Evolutionary conservation across 2,797 vertebrate genomes (phyloP), one percentile per base, ranked within the genome.

Genomic region (Coranthus polyacanthus): DNA sequence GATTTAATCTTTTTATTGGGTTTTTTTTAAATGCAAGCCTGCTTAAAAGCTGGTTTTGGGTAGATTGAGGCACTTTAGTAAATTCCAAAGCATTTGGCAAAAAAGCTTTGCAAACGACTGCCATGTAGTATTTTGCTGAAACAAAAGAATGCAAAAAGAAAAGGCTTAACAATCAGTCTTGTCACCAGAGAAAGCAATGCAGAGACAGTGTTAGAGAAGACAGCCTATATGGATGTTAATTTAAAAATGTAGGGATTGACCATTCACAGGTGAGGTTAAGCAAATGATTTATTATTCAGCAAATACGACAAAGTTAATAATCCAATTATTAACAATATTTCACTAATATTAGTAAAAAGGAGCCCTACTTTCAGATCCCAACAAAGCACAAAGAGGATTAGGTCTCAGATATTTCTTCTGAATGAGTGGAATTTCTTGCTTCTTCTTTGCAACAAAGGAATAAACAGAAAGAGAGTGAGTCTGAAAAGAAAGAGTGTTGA

Each of bases 81-180:
- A 45, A 52, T 47, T 41, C 41, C 54, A 60, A 49, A 57, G 37
- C 36, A 18, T 52, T 72, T 69, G 54, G 50, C 64, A 41, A 16
- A 41, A 16, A 6, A 57, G 51, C 18, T 57, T 45, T 24, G 18
- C 9, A 18, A 72, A 16, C 21, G 55, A 54, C 38, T 63, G 57
- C 24, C 20, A 22, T 43, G 22, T 26, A n/a, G 16, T 45, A 24
- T 38, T 22, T 29, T 56, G 15, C 44, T 36, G 7, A 64, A 59
- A 41, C 6, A 60, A 34, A 63, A 42, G 4, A 64, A 41, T 5
- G 44, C 15, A 62, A 49, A 60, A 62, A 29, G n/a, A 54, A 36
- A 1, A 37, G 0, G 43, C 0, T 56, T n/a, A n/a, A 43, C 34
- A 21, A 68, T 51, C 38, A 64, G 5, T 11, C 10, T 20, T 15